Base-by-base conservation (phyloP, 1,140 invertebrate genomes). In the Drosophila serrata region DNA sequence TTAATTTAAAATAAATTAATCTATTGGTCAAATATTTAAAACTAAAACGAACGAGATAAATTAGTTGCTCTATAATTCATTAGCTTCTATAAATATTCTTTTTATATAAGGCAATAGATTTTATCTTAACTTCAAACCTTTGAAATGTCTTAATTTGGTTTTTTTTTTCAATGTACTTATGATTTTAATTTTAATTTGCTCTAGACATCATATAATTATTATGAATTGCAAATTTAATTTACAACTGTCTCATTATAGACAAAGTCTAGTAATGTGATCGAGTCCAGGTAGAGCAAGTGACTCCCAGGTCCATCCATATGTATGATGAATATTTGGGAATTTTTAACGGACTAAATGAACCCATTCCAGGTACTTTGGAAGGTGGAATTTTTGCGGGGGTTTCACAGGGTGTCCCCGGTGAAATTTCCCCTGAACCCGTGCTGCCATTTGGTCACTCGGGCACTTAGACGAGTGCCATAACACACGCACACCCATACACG, bases 381-480 rank as follows among this genome's bases (percentile, higher is more conserved):
- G 39, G 42, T 45, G 31, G 27, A 35, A 31, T 48, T 48, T 48
- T 55, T 61, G 61, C 15, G 22, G 37, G 31, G 37, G 42, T 42
- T 56, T 55, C 46, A 64, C 27, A 24, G 42, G 31, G 7, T 35
- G 12, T 53, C 31, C 31, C 58, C 27, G 39, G 73, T 33, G 31
- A 35, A 27, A 24, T 53, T 56, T 60, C 53, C 39, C 70, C 69
- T 33, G 33, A 42, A 17, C 27, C 24, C 57, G 9, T 8, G 17
- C 65, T 31, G 17, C 39, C 68, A 37, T 37, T 73, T 60, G 70
- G 57, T 62, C 57, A 74, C n/a, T 60, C 48, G 39, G 57, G 13
- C 48, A 22, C 53, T 72, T 73, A 73, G 69, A 42, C 67, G 56
- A 35, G 17, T 46, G 67, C 24, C 39, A 39, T 9, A 55, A 51